Base-by-base conservation (phyloP, 2,888 invertebrate genomes). In the Automeris io region DNA sequence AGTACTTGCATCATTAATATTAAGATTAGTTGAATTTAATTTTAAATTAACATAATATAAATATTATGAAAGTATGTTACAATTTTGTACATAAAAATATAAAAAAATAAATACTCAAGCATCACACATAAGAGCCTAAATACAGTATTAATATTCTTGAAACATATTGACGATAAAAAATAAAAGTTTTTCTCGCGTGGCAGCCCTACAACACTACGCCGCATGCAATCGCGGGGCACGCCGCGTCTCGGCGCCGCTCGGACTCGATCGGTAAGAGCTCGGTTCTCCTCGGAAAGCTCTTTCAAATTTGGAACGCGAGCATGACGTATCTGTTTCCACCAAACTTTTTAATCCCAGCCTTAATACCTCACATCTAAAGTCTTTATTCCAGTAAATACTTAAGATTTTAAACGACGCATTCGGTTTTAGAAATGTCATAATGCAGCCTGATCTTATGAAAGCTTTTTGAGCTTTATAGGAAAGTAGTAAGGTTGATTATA, bases 251-350 rank as follows among this genome's bases (percentile, higher is more conserved):
- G 82, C 80, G 77, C 73, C 79, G 56, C 64, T 85, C 85, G 83
- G 83, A 69, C 80, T 75, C 70, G 85, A 85, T 85, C 85, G 83
- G 85, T 85, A 85, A 71, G 61, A 69, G 74, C 68, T 85, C 85
- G 85, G 79, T 60, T 48, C 43, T 45, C 45, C 63, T 81, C 85
- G 83, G 79, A 66, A 75, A 79, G 77, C 80, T 78, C 76, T 78
- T 76, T 79, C 77, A 61, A 75, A 79, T 76, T 75, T 77, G 72
- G 72, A 75, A 70, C 73, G 60, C 55, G 70, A 67, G 68, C 78
- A 71, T 78, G 76, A 77, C 77, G 72, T 75, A 77, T 76, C 76
- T 69, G 58, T 73, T 68, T 58, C 57, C 34, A 24, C 24, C 32
- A 31, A 23, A 24, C 50, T 54, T 31, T 31, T 35, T 34, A 70